Base-by-base conservation (phyloP, 2,797 vertebrate genomes). In the Syncerus caffer region DNA sequence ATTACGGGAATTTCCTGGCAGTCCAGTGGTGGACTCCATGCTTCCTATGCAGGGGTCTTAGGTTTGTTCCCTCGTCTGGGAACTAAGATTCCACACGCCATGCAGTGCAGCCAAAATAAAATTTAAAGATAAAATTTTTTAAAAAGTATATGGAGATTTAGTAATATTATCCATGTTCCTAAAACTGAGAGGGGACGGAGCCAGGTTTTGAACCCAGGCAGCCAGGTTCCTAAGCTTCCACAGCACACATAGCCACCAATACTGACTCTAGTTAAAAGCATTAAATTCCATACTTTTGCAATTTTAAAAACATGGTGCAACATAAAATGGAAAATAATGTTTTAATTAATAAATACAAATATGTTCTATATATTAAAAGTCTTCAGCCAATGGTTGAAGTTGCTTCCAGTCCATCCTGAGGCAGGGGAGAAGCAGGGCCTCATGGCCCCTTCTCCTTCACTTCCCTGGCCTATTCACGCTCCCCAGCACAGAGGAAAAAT, bases 401-500 rank as follows among this genome's bases (percentile, higher is more conserved):
- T 71, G 27, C 53, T 62, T 67, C 25, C 34, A 85, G 62, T 29
- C 16, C 57, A 21, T 7, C 58, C 38, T 4, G 4, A 11, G 3
- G n/a, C 1, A 55, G 7, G n/a, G 50, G 27, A 79, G 55, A 64
- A 64, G 38, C 16, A 4, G 11, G 51, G 1, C 7, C 82, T 23
- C 3, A 0, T 0, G 3, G 34, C 14, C 16, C n/a, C 55, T 45
- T n/a, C 31, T 64, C 9, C 0, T 64, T 12, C 0, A 4, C 31
- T 31, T 31, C 29, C 27, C 34, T 17, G 5, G 82, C 34, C 67
- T 67, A 34, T 79, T 23, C 90, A 84, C 1, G 2, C 51, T 88
- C 57, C 55, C 82, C 74, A 2, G 90, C 85, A 82, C 90, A 89
- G 60, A 96, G 94, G 47, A 95, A 86, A 93, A 97, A 96, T 90